Evolutionary conservation across 2,888 invertebrate genomes (phyloP), one percentile per base, ranked within the genome.

Genomic region (Zele albiditarsus): DNA sequence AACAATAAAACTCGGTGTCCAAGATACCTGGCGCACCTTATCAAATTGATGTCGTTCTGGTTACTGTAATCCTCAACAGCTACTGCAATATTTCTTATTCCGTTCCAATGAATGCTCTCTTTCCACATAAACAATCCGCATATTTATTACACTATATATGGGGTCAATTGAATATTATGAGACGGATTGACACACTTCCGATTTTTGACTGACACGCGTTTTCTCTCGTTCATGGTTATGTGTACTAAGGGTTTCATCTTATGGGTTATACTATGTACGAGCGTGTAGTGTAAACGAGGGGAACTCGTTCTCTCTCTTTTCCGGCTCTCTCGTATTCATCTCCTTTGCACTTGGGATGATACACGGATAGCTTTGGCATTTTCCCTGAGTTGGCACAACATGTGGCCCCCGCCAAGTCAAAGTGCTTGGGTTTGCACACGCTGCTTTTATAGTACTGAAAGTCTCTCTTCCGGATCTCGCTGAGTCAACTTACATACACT

Each of bases 331-430:
- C 74, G 78, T 71, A 70, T 73, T 68, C 60, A 65, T 79, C 77
- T 73, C 75, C 73, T 71, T 77, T 66, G 80, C 80, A 79, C 81
- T 80, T 81, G 80, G 80, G 81, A 84, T 84, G 84, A 86, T 85
- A 85, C 38, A 38, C 82, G 80, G 82, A 78, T 73, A 53, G 42
- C 79, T 84, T 84, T 85, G 83, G 84, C 81, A 84, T 87, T 87
- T 87, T 86, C 85, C 87, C 88, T 87, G 87, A 89, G 86, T 86
- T 86, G 89, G 88, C 89, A 88, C 88, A 88, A 87, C 88, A 87
- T 87, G 88, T 88, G 87, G 53, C 53, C 53, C 86, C 84, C 76
- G 74, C 70, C 84, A 82, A 87, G 85, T 86, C 87, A 84, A 86
- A 87, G 85, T 86, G 88, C 87, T 87, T 87, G 83, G 81, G 85